Evolutionary conservation across 2,113 vertebrate species (phyloP).

Genomic region (Sterrhoptilus dennistouni): DNA sequence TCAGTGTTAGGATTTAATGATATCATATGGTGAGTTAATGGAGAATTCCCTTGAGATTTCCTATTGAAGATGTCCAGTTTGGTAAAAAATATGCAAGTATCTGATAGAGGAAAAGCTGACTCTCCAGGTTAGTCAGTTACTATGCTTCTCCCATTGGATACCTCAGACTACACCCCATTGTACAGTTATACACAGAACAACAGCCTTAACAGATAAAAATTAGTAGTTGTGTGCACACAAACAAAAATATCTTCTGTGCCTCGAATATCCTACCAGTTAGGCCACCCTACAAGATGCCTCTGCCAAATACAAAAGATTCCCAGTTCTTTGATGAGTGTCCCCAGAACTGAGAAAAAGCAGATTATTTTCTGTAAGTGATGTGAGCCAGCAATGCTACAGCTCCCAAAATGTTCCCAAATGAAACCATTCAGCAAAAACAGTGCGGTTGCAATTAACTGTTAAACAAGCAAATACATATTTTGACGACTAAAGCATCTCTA

Average conservation of each 20-base stretch:
- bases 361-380: background rate
- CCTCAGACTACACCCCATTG: background rate
- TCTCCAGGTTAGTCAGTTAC: background rate
- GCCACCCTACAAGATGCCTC: background rate
- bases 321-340: background rate
- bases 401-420: background rate
- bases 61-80: background rate
- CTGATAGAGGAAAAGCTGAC: background rate
- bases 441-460: background rate
- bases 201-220: background rate
- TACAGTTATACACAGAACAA: background rate
- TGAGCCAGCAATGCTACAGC: background rate
- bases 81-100: background rate
- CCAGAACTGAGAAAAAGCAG: background rate
- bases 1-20: background rate
- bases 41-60: background rate
- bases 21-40: background rate
- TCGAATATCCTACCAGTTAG: background rate
- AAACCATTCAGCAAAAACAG: background rate
- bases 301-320: background rate
- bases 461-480: background rate
- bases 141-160: background rate
- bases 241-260: background rate
- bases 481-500: background rate
- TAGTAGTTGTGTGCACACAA: background rate